Evolutionary conservation across 2,888 invertebrate species (phyloP).

Genomic region (Drosophila antonietae): DNA sequence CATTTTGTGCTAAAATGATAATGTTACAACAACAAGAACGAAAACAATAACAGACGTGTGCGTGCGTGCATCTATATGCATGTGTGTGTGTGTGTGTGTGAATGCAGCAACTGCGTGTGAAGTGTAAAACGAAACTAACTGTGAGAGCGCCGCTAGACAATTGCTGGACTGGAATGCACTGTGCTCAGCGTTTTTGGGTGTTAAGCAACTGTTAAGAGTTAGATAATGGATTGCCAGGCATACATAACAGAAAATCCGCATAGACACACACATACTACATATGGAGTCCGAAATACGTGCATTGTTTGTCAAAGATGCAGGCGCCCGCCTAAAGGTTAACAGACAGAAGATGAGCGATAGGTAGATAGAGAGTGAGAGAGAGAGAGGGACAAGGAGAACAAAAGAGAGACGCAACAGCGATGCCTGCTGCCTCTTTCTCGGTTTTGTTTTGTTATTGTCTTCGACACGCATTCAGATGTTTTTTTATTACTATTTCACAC

Average conservation of each 20-base stretch:
- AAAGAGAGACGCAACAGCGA: neutral
- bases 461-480: slow-evolving; percentile 30
- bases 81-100: neutral
- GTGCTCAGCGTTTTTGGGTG: slow-evolving; percentile 15
- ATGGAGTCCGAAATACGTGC: slow-evolving; percentile 16
- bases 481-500: neutral
- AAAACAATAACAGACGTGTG: slow-evolving; percentile 1
- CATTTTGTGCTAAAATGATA: slow-evolving; percentile 36
- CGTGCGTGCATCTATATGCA: neutral
- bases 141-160: slow-evolving; percentile 22
- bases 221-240: slow-evolving; percentile 43
- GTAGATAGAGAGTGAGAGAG: neutral
- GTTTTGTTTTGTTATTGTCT: slow-evolving; percentile 43
- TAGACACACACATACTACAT: neutral
- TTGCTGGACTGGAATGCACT: slow-evolving; percentile 30
- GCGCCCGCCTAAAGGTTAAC: slow-evolving; percentile 37
- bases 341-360: neutral
- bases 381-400: neutral
- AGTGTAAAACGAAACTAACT: slow-evolving; percentile 18
- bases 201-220: slow-evolving; percentile 31
- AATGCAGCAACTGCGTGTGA: slow-evolving; percentile 20
- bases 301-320: slow-evolving; percentile 37
- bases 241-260: slow-evolving; percentile 12
- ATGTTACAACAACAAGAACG: slow-evolving; percentile 14
- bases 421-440: slow-evolving; percentile 12